Percentiles rank a stretch among this genome's conserved stretches.
Evolutionary conservation across 2,888 invertebrate species (phyloP).

Genomic region (Romanomermis culicivorax): DNA sequence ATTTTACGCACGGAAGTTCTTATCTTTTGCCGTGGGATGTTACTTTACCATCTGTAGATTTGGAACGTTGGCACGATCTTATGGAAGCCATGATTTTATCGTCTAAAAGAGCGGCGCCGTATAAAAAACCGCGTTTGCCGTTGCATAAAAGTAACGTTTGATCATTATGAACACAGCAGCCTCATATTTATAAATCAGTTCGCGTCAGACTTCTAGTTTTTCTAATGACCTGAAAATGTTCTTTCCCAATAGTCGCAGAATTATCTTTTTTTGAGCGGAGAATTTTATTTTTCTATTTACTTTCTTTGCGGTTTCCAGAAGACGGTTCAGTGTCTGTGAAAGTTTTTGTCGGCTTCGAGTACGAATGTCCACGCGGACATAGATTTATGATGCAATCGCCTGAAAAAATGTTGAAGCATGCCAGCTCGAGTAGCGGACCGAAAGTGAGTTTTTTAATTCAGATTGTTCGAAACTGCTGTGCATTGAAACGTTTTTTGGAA

Average conservation of each 20-base stretch:
- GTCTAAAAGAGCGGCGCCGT: too few relatives aligned
- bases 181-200: too few relatives aligned
- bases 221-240: too few relatives aligned
- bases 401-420: slow-evolving; percentile 55
- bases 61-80: slow-evolving; percentile 14
- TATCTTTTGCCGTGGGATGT: slow-evolving; percentile 85
- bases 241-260: too few relatives aligned
- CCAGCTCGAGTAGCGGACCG: slow-evolving; percentile 45
- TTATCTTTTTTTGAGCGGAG: too few relatives aligned
- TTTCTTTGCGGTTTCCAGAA: neutral
- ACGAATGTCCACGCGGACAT: slow-evolving; percentile 93
- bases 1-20: slow-evolving; percentile 67
- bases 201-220: too few relatives aligned
- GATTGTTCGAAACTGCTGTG: neutral
- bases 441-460: slow-evolving; percentile 36
- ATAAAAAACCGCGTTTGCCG: slow-evolving; percentile 6
- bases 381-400: slow-evolving; percentile 60
- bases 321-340: slow-evolving; percentile 16
- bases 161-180: too few relatives aligned
- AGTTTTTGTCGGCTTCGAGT: slow-evolving; percentile 81
- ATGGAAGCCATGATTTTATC: slow-evolving; percentile 11
- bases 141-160: neutral
- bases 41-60: slow-evolving; percentile 39
- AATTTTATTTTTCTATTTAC: too few relatives aligned
- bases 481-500: neutral